Percentiles rank a stretch among this genome's conserved stretches.
phyloP scores from a whole-genome alignment of 1,140 invertebrate genomes.

The Lasioglossum baleicum region DNA sequence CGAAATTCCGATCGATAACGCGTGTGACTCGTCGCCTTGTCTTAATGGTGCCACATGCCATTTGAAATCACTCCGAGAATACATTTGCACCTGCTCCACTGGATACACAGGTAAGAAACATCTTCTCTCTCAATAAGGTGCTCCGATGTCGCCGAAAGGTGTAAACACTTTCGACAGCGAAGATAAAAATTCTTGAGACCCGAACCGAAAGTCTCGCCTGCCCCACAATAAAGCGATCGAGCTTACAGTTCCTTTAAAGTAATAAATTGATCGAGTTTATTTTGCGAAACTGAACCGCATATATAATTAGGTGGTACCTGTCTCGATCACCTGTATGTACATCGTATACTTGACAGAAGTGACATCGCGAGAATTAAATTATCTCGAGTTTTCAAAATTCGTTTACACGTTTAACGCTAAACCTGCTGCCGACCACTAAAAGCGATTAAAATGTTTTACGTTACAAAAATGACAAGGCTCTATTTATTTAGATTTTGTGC shows the following conservation, averaged over 20 bases:
- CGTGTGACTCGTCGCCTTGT: conserved; percentile 93
- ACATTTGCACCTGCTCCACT: conserved; percentile 90
- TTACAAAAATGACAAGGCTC: too few relatives aligned
- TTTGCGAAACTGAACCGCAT: background rate
- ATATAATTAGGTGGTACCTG: conserved; percentile 10
- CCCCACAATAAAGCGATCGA: background rate
- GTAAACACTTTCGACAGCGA: background rate
- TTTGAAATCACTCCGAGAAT: conserved; percentile 87
- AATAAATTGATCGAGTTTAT: background rate
- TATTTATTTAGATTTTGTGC: too few relatives aligned
- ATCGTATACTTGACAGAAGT: too few relatives aligned
- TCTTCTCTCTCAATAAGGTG: background rate
- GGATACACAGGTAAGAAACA: conserved; percentile 90
- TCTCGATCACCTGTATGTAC: too few relatives aligned
- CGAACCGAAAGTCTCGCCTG: too few relatives aligned
- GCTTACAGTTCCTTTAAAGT: too few relatives aligned
- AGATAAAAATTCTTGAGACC: background rate
- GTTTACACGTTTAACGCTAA: too few relatives aligned
- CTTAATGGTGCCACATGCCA: conserved; percentile 91
- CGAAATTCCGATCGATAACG: conserved; percentile 93
- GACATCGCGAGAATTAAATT: too few relatives aligned
- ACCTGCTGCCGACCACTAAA: too few relatives aligned
- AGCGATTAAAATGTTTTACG: too few relatives aligned
- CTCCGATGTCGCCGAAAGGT: background rate
- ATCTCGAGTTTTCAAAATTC: too few relatives aligned